A percentile compares a stretch with the other conserved stretches of the same genome.
Evolutionary conservation across 2,113 vertebrate genomes (phyloP).

Genomic region (Urocynchramus pylzowi): DNA sequence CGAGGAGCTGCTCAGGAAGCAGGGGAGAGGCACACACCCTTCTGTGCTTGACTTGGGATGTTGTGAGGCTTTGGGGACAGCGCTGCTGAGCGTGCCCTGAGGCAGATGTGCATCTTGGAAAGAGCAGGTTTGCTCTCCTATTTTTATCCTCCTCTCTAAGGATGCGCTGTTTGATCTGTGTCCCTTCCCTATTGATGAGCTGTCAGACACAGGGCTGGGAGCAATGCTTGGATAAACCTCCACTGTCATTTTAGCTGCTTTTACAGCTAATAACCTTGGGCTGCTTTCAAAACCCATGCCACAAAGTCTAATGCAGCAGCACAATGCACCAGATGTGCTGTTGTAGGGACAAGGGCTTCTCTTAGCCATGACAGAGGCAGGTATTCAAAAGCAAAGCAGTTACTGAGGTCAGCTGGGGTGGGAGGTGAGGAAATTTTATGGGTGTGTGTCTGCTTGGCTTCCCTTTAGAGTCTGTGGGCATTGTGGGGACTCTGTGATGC

Average conservation of each 20-base stretch:
- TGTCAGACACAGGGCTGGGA: not conserved
- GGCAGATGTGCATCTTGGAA: not conserved
- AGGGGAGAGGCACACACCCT: not conserved
- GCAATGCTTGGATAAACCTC: not conserved
- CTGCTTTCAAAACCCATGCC: not conserved
- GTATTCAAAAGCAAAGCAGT: not conserved
- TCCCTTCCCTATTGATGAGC: not conserved
- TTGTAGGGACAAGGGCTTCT: not conserved
- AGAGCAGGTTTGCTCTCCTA: not conserved
- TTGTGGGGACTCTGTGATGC: not conserved
- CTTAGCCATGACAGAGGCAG: not conserved
- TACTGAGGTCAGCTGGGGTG: not conserved
- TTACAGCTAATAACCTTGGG: not conserved
- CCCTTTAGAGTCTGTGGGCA: not conserved
- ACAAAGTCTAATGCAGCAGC: not conserved
- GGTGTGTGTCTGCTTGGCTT: not conserved
- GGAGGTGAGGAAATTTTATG: not conserved
- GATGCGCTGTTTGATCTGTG: not conserved
- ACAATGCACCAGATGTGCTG: not conserved
- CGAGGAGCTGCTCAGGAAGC: not conserved
- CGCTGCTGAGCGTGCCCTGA: not conserved
- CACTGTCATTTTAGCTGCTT: not conserved
- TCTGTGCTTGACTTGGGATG: not conserved
- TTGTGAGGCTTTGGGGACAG: not conserved
- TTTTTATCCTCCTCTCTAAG: not conserved